Evolutionary conservation across 2,888 invertebrate species (phyloP), one percentile per base, ranked within the genome.

Genomic region (Tenthredo livida): DNA sequence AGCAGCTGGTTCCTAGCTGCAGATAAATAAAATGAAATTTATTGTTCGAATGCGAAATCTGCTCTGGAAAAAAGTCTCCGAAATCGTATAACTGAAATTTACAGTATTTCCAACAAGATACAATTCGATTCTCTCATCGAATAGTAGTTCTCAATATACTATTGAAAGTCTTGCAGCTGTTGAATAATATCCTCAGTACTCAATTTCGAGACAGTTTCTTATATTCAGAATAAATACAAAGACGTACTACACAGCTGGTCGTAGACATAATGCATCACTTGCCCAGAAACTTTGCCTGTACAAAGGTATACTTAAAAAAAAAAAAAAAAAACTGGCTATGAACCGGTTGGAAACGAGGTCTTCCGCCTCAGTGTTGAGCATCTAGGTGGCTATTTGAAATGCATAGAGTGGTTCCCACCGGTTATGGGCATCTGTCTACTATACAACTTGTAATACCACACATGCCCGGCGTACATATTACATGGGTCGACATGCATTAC

Each of bases 391-490:
- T 80, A 40, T 70, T 83, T 83, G 83, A 67, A 83, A 83, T 83
- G 67, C 83, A 83, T 83, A 50, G 67, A 50, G 47, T 43, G 17
- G 70, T 47, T 83, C n/a, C 25, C 29, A 70, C 70, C 67, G n/a
- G 83, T 83, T 83, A 83, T 33, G 33, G 83, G 67, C 67, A 83
- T 70, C 67, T 83, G 67, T 83, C 67, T 83, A 43, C 67, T 43
- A 50, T 40, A 61, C 50, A 67, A 83, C 67, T 83, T 83, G 67
- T 33, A 70, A 83, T 83, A 83, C 50, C 47, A 47, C 47, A 47
- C 25, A 33, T 70, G 33, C 67, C 67, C 58, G 61, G 61, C 61
- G 25, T 77, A 77, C 77, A 50, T 21, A 21, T 50, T 37, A 29
- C 54, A 50, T 58, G 33, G 43, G 25, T 80, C 4, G 25, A 77